Base-by-base conservation (phyloP, 2,797 vertebrate genomes). In the Myotis pilosus region DNA sequence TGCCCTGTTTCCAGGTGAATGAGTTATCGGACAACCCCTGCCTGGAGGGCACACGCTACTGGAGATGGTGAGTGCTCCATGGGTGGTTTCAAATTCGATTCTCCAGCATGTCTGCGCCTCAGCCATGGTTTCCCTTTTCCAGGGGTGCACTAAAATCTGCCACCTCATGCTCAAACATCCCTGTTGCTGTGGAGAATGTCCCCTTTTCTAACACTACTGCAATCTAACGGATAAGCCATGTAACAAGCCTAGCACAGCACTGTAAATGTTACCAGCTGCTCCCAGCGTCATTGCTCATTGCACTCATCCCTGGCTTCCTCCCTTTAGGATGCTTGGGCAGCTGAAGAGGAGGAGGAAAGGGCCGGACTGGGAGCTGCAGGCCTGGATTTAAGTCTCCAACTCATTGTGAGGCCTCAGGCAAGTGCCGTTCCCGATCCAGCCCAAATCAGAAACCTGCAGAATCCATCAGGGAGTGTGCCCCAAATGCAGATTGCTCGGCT, bases 381-480 rank as follows among this genome's bases (percentile, higher is more conserved):
- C 53, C 33, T 64, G 55, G 13, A 33, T 76, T 86, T 74, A 30
- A 55, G 28, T 69, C 44, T 44, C 47, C 38, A 41, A 0, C 33
- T 80, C 87, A 28, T 2, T 1, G 1, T 1, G 69, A 49, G 44
- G 62, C 57, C 94, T 75, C 6, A 0, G 55, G 36, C 60, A 47
- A 74, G 38, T 9, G 12, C 9, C 6, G 9, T 80, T 30, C 19
- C 30, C 9, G 76, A 78, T 69, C 16, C 25, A 71, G 33, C n/a
- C 12, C 33, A 80, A 25, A 69, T 57, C 44, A 30, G 88, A 92
- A 86, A 38, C 57, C 85, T 57, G 10, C n/a, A 30, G 49, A 82
- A 82, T 72, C 44, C 55, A 28, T n/a, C 23, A 10, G 64, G n/a
- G 25, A 49, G 23, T 23, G 1, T 62, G 36, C 64, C 25, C 47